Percentiles rank a stretch among this genome's conserved stretches.
Conservation (phyloP, 2,888 invertebrate species). For the Cosmorhoe ocellata region DNA sequence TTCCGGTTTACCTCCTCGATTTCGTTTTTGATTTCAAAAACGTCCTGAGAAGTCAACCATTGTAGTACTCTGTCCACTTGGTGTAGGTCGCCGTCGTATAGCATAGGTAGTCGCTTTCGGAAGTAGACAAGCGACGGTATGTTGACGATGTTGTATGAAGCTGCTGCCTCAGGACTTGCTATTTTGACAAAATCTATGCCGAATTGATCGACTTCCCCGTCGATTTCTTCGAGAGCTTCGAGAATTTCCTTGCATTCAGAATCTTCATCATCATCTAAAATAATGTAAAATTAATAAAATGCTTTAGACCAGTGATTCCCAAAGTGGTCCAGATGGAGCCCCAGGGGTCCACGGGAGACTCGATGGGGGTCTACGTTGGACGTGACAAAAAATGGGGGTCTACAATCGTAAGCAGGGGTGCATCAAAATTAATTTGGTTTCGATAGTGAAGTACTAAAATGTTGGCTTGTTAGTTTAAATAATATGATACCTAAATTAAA, state of each 20-base stretch:
- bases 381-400: too few relatives aligned
- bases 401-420: too few relatives aligned
- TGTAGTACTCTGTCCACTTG: conserved; percentile 92
- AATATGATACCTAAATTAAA: too few relatives aligned
- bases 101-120: conserved; percentile 90
- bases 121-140: conserved; percentile 94
- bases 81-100: conserved; percentile 94
- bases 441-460: too few relatives aligned
- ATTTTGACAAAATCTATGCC: conserved; percentile 98
- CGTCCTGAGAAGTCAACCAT: conserved; percentile 96
- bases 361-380: too few relatives aligned
- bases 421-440: too few relatives aligned
- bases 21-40: conserved; percentile 97
- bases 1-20: conserved; percentile 98
- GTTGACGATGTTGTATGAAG: conserved; percentile 91
- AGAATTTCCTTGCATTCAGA: conserved; percentile 95
- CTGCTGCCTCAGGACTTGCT: conserved; percentile 90
- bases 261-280: conserved; percentile 89
- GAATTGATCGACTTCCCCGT: conserved; percentile 95
- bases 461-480: too few relatives aligned
- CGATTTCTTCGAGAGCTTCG: conserved; percentile 95
- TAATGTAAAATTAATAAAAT: neutral
- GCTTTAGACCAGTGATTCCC: too few relatives aligned
- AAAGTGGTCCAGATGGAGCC: too few relatives aligned
- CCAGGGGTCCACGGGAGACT: too few relatives aligned